Conservation (phyloP, 2,113 vertebrate genomes). For the Rhinopomastus cyanomelas region DNA sequence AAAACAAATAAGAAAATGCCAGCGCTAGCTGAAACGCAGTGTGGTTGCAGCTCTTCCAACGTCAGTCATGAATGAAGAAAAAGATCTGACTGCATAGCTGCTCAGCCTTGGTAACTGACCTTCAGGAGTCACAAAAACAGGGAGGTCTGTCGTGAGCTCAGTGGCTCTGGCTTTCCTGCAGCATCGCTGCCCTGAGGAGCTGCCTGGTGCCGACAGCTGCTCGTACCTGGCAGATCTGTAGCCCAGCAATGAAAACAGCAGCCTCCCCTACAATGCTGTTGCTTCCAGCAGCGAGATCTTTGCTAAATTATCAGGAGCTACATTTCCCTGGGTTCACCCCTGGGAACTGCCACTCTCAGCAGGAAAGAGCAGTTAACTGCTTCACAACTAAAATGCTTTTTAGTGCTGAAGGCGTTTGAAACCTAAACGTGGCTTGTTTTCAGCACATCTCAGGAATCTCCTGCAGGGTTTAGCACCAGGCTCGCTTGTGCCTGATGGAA, state of each 20-base stretch:
- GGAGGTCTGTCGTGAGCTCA: background rate
- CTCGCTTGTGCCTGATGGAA: no score
- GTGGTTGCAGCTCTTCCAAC: background rate
- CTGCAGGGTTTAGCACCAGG: background rate
- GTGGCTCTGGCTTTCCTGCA: background rate
- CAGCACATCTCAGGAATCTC: background rate
- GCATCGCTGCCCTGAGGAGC: background rate
- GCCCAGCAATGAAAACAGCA: background rate
- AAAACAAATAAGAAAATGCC: conserved; percentile 45
- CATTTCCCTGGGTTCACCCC: background rate
- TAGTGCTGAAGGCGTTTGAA: background rate
- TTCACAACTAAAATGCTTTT: background rate
- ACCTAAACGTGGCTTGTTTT: background rate
- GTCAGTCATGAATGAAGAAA: background rate
- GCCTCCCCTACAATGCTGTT: background rate
- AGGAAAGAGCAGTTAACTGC: background rate
- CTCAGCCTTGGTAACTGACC: fast-evolving
- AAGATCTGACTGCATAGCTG: background rate
- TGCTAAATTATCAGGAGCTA: background rate
- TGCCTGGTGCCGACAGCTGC: background rate
- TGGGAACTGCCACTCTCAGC: background rate
- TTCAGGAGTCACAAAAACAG: background rate
- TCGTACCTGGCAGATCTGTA: background rate
- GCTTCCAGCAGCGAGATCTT: background rate
- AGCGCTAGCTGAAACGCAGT: background rate